Base-by-base conservation (phyloP, 2,888 invertebrate species). In the Criorhina ranunculi region DNA sequence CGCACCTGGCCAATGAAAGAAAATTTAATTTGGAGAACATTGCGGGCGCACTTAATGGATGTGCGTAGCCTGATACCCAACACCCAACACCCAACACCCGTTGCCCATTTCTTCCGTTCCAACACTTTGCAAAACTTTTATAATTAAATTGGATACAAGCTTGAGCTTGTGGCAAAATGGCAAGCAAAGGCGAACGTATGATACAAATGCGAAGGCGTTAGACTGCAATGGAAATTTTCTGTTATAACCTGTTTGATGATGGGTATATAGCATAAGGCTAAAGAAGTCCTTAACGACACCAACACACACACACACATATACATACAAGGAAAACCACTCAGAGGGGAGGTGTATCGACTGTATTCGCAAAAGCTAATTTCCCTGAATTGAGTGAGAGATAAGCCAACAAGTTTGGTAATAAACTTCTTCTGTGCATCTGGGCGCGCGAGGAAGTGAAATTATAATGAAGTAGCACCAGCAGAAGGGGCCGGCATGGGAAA, bases 1-100 rank as follows among this genome's bases (percentile, higher is more conserved):
- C 83, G 64, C 83, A 85, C 83, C 83, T 85, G 83, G 83, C 79
- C 83, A 85, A 79, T 85, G 79, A 85, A 55, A 69, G 83, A 75
- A 85, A 85, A 85, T 85, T 85, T 79, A 79, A 85, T 85, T 85
- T 85, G 79, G 69, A 69, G 67, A 72, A 79, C 79, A 69, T 79
- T 64, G 69, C 73, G 79, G 78, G 73, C 59, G 35, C 70, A 70
- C 66, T 60, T 66, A 78, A 79, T 79, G 51, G 72, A 83, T 69
- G 79, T 79, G 69, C 73, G 79, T 77, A 66, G 59, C 42, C 51
- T 17, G 19, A 31, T 5, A 29, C 24, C 31, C 15, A 11, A 9
- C 17, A 7, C 17, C 29, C 15, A 5, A 1, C 35, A 8, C 33
- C n/a, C 19, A 4, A 3, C 19, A 11, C 15, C 17, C 24, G 19